Conservation (phyloP, 2,797 vertebrate genomes). For the Mionectes olivaceus region DNA sequence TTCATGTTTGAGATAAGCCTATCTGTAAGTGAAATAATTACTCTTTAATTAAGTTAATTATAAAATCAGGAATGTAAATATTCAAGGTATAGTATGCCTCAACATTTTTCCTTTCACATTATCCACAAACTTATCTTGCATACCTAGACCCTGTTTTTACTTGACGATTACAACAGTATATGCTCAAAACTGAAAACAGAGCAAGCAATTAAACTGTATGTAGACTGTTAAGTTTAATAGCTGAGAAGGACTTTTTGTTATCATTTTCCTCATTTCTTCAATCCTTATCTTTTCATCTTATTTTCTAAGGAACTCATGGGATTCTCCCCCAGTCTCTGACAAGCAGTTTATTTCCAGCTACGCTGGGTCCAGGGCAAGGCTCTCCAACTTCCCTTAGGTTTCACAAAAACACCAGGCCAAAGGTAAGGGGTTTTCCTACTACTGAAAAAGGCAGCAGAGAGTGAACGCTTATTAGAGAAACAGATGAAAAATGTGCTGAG, state of each 20-base stretch:
- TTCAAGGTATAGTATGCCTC: conserved; percentile 69
- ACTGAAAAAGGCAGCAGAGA: neutral
- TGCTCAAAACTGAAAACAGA: neutral
- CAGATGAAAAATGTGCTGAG: neutral
- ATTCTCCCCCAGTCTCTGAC: neutral
- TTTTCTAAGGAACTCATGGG: neutral
- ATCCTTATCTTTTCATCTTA: neutral
- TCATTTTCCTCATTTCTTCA: conserved; percentile 21
- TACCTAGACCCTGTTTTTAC: conserved; percentile 61
- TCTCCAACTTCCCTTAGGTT: neutral
- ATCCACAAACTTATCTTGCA: conserved; percentile 69
- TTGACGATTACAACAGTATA: neutral
- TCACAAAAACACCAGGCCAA: neutral
- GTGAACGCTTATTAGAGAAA: neutral
- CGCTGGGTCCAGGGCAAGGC: neutral
- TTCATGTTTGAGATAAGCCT: conserved; percentile 79
- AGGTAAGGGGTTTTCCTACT: neutral
- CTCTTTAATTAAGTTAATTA: conserved; percentile 83
- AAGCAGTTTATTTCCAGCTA: neutral
- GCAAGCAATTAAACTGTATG: neutral
- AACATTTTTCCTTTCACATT: conserved; percentile 65
- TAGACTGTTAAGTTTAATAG: neutral
- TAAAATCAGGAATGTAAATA: conserved; percentile 83
- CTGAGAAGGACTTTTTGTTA: neutral
- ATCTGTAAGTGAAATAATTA: conserved; percentile 79